Evolutionary conservation across 2,888 invertebrate genomes (phyloP).

Genomic region (Ctenicera cuprea): DNA sequence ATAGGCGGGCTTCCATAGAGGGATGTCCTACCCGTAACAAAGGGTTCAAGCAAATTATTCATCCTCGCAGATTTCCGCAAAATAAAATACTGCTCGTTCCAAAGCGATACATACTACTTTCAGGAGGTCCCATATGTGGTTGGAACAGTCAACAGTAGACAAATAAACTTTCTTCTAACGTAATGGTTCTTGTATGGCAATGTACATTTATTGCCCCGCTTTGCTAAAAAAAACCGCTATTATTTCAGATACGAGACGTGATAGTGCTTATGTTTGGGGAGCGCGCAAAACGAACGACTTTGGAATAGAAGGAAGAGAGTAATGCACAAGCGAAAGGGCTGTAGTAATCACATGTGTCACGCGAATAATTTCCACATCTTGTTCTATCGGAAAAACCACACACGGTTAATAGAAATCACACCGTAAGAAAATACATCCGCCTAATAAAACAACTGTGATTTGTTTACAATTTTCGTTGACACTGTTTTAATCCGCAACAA

Average conservation of each 20-base stretch:
- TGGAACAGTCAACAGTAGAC: slow-evolving; percentile 40
- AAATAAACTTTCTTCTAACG: slow-evolving; percentile 41
- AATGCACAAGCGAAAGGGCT: not conserved
- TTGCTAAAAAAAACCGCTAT: slow-evolving; percentile 23
- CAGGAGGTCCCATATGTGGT: slow-evolving; percentile 65
- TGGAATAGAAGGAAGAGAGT: not conserved
- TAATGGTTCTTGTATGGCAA: slow-evolving; percentile 44
- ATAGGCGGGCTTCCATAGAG: slow-evolving; percentile 69
- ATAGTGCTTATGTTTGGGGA: slow-evolving; percentile 8
- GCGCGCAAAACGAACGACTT: not conserved
- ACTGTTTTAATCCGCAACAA: too few species aligned
- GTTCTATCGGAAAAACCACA: too few species aligned
- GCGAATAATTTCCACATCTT: not conserved
- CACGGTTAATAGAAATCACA: too few species aligned
- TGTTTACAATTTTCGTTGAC: too few species aligned
- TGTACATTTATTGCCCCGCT: slow-evolving; percentile 25
- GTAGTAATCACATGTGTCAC: slow-evolving; percentile 3
- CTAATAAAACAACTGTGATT: too few species aligned
- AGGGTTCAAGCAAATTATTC: slow-evolving; percentile 72
- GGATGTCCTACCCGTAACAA: slow-evolving; percentile 70
- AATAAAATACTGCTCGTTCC: slow-evolving; percentile 67
- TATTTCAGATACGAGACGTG: slow-evolving; percentile 13
- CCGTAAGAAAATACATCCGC: too few species aligned
- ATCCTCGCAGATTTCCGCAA: slow-evolving; percentile 71
- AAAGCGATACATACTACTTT: slow-evolving; percentile 61